A percentile compares a stretch with the other conserved stretches of the same genome.
Evolutionary conservation across 2,113 vertebrate genomes (phyloP).

Genomic region (Mus pahari): DNA sequence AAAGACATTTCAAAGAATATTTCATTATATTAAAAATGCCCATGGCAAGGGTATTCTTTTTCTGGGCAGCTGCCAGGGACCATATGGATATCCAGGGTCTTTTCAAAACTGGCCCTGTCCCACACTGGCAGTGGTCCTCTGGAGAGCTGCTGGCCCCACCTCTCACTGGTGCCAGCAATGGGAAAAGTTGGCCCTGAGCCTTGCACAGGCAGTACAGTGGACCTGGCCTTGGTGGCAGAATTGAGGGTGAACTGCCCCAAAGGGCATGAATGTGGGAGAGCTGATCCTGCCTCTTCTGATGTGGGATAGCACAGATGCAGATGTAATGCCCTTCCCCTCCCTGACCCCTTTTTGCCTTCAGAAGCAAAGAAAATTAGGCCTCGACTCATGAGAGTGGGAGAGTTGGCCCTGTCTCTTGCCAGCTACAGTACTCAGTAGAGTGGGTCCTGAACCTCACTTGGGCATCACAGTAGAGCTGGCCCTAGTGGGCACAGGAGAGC

Average conservation of each 20-base stretch:
- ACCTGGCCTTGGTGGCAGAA: neutral
- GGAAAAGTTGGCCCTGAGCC: neutral
- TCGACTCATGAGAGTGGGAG: neutral
- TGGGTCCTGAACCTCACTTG: neutral
- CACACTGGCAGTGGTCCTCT: neutral
- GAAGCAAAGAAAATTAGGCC: neutral
- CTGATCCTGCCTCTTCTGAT: neutral
- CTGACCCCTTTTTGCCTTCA: neutral
- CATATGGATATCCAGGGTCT: neutral
- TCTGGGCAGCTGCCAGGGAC: neutral
- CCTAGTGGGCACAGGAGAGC: neutral
- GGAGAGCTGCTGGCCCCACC: neutral
- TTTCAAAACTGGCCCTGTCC: neutral
- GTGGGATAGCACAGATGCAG: neutral
- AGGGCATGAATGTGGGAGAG: neutral
- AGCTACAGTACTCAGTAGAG: neutral
- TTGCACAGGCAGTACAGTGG: neutral
- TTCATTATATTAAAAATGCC: neutral
- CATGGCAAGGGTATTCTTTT: neutral
- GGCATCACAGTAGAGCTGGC: neutral
- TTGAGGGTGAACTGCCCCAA: neutral
- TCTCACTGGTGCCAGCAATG: neutral
- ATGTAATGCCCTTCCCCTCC: neutral
- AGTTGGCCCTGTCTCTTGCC: neutral
- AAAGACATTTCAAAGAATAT: conserved; percentile 28